Evolutionary conservation across 2,113 vertebrate species (phyloP).

Genomic region (Cyanistes caeruleus): DNA sequence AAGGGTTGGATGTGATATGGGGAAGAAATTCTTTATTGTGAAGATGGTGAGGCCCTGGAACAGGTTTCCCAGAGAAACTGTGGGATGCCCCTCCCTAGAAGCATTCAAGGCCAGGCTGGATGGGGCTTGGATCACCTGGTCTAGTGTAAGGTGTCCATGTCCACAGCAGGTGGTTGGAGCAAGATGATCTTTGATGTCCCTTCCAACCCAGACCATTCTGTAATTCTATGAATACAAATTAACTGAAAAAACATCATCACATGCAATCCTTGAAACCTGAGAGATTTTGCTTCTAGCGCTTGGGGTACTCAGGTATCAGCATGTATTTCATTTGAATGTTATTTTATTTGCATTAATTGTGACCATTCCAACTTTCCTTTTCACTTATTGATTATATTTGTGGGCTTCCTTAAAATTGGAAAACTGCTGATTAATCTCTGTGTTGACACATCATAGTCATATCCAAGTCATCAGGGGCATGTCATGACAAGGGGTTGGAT

Average conservation of each 20-base stretch:
- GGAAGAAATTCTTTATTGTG: neutral
- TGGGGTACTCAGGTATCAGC: accelerated
- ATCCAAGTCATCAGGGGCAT: neutral
- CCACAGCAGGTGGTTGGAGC: neutral
- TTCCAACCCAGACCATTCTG: neutral
- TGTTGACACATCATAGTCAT: neutral
- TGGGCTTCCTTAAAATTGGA: neutral
- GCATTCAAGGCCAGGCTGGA: neutral
- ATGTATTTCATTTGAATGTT: neutral
- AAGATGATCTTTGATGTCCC: neutral
- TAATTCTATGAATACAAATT: neutral
- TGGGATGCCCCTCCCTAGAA: neutral
- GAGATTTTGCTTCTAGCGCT: neutral
- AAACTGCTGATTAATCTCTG: neutral
- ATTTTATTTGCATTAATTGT: neutral
- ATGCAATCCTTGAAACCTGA: neutral
- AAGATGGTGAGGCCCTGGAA: neutral
- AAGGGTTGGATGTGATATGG: no score
- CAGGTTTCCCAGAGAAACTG: neutral
- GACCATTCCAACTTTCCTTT: neutral
- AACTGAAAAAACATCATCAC: neutral
- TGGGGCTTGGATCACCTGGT: neutral
- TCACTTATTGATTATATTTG: neutral
- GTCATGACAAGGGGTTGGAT: neutral
- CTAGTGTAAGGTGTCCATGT: neutral